These are phyloP conservation scores for Misgurnus anguillicaudatus DNA, from an alignment of 2,113 vertebrate genomes.

Conservation along the genomic window DNA sequence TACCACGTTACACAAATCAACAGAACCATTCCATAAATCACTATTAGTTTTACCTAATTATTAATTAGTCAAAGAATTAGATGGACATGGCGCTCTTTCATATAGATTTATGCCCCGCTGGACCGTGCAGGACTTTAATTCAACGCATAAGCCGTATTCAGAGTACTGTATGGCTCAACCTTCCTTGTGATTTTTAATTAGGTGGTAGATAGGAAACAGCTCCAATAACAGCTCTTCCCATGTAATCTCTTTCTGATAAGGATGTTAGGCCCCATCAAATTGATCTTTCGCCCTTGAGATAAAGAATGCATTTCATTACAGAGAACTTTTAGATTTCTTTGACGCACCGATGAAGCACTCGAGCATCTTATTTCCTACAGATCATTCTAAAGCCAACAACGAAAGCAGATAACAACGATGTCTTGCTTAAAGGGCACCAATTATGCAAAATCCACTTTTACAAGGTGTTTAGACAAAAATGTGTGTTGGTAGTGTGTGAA, in stretches of 20 bases:
- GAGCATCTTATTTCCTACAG: neutral
- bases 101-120: neutral
- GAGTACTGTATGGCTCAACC: neutral
- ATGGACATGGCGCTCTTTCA: neutral
- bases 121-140: conserved; percentile 6
- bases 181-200: conserved; percentile 41
- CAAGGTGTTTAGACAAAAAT: too few relatives aligned
- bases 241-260: conserved; percentile 44
- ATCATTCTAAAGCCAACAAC: conserved; percentile 6
- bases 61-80: conserved; percentile 22
- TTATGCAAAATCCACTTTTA: too few relatives aligned
- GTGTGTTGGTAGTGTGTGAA: too few relatives aligned
- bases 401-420: conserved; percentile 1
- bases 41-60: conserved; percentile 15
- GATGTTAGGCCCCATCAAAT: conserved; percentile 41
- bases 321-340: conserved; percentile 26
- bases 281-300: conserved; percentile 49
- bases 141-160: conserved; percentile 7
- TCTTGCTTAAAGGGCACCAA: neutral
- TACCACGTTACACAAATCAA: neutral
- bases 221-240: conserved; percentile 4
- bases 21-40: conserved; percentile 10
- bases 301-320: conserved; percentile 46
- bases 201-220: conserved; percentile 20
- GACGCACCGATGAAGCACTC: neutral